Base-by-base conservation (phyloP, 2,888 invertebrate species). In the Nebria brevicollis region DNA sequence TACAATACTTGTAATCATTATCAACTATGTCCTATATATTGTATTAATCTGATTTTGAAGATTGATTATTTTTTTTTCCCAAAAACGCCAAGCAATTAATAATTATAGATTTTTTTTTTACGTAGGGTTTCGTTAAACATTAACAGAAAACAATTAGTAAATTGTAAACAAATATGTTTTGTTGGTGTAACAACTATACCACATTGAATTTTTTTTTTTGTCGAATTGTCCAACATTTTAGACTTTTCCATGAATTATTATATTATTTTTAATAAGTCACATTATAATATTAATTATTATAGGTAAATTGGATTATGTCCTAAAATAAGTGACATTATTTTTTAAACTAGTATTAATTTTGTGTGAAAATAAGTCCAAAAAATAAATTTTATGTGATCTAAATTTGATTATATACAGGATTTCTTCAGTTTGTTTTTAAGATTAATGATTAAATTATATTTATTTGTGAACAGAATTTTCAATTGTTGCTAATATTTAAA, bases 251-350 rank as follows among this genome's bases (percentile, higher is more conserved):
- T 77, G 70, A 66, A 77, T 77, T 68, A 77, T 77, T 68, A 43
- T 72, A 77, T 77, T 68, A 77, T 77, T 68, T 72, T 72, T 77
- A 64, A 64, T 77, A 77, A 77, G 77, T 77, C 77, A 77, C 77
- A 77, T 72, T 64, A n/a, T 34, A 72, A 26, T 26, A 26, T 72
- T 72, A 8, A 34, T 75, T 64, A 75, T 75, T 75, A 54, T 75
- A 75, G 66, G 65, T 66, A 76, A 43, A 26, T 64, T 77, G 64
- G 25, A 64, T 75, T 75, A 64, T 20, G 15, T 64, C 75, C 54
- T 54, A 54, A 54, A 54, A 11, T 54, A 54, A 54, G 54, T 54
- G 54, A 54, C 54, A 54, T 54, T 11, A 11, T 54, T 8, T 8
- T 54, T 54, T 7, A 54, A 54, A 54, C 54, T 54, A 54, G 54